Base-by-base conservation (phyloP, 2,113 vertebrate genomes). In the Rostratula benghalensis region DNA sequence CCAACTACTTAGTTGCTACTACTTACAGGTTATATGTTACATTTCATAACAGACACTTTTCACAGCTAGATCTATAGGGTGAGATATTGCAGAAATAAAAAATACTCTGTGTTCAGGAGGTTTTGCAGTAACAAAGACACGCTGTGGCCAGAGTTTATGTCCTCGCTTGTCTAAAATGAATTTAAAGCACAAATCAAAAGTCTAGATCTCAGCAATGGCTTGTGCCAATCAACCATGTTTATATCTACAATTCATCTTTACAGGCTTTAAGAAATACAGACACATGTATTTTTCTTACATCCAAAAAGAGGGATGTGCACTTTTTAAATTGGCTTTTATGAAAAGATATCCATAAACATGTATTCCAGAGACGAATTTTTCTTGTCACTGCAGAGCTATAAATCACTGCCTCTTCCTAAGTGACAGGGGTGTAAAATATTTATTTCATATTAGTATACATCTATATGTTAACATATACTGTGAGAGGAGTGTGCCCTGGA, bases 121-220 rank as follows among this genome's bases (percentile, higher is more conserved):
- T 13, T 89, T 65, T 57, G 56, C n/a, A 41, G 56, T 59, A 83
- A 81, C 39, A 90, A 78, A 93, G 37, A 81, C 4, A 0, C 7
- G 0, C 71, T 82, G n/a, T 13, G 4, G 53, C 25, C 86, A 89
- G 68, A 77, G 68, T 89, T 90, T 89, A 65, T 31, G 33, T 63
- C 68, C 30, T 90, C 73, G 35, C 56, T 71, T 54, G 13, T 57
- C 69, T 65, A 87, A 92, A 92, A 89, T 82, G 84, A 68, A 92
- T 94, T 84, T 83, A 79, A 79, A 92, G 48, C 37, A 82, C 80
- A 87, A 90, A 91, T 83, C 83, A 57, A 33, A 93, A 73, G 31
- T 65, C 73, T 57, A 45, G 43, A 87, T 41, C 48, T 25, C 37
- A 57, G 64, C 46, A 89, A 95, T 1, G 3, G 48, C 51, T 83